phyloP scores from a whole-genome alignment of 1,140 invertebrate genomes.

The Leptonema lineaticorne region DNA sequence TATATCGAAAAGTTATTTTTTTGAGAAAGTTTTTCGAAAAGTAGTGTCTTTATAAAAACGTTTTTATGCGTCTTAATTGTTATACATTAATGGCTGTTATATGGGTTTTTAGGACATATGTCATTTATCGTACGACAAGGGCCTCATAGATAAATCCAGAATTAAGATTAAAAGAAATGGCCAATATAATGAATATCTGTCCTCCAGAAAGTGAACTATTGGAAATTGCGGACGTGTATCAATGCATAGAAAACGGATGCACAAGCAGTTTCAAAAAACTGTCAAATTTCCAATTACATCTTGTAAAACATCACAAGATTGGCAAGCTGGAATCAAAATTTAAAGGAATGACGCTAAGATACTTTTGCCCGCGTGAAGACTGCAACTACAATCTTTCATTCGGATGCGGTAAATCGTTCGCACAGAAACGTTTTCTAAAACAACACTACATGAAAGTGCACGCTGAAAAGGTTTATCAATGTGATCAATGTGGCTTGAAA shows the following conservation, averaged over 20 bases:
- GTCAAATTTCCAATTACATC: slow-evolving; percentile 28
- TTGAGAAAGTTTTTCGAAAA: too few relatives aligned
- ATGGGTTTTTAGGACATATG: too few relatives aligned
- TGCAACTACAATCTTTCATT: slow-evolving; percentile 21
- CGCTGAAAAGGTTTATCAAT: slow-evolving; percentile 21
- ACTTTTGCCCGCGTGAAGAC: slow-evolving; percentile 18
- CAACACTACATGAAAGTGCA: slow-evolving; percentile 36
- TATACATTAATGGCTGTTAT: too few relatives aligned
- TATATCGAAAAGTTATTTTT: too few relatives aligned
- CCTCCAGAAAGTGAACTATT: slow-evolving; percentile 2
- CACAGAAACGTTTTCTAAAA: slow-evolving; percentile 22
- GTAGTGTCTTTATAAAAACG: too few relatives aligned
- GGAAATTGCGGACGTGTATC: slow-evolving; percentile 2
- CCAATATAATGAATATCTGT: not conserved
- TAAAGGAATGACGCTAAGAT: not conserved
- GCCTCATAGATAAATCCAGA: too few relatives aligned
- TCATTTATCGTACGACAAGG: too few relatives aligned
- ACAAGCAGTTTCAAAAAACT: slow-evolving; percentile 21
- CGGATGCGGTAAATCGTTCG: not conserved
- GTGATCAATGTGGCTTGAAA: slow-evolving; percentile 19
- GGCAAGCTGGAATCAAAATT: not conserved
- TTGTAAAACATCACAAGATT: slow-evolving; percentile 31
- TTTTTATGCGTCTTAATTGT: too few relatives aligned
- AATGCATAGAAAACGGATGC: slow-evolving; percentile 23
- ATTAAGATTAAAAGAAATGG: too few relatives aligned